These are phyloP conservation scores for Hemichromis elongatus DNA, from an alignment of 2,113 vertebrate species.

Conservation along the genomic window DNA sequence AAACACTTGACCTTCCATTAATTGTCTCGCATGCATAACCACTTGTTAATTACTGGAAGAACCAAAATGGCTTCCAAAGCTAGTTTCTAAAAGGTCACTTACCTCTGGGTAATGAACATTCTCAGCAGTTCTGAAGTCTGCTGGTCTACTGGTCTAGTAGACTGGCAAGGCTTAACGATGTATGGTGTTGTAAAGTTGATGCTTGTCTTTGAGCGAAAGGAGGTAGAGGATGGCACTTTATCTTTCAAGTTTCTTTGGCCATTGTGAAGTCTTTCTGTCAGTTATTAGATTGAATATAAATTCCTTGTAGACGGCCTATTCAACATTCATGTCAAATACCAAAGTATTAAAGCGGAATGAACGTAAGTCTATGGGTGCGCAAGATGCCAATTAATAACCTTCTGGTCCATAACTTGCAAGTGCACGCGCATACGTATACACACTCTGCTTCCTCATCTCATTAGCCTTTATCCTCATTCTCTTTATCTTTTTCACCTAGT, in stretches of 20 bases:
- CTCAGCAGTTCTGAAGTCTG: conserved; percentile 37
- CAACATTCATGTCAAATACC: conserved; percentile 40
- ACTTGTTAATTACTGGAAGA: conserved; percentile 70
- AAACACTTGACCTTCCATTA: conserved; percentile 71
- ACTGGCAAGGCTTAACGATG: conserved; percentile 1
- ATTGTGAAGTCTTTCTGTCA: conserved; percentile 25
- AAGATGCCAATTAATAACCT: conserved; percentile 63
- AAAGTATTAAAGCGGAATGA: conserved; percentile 18
- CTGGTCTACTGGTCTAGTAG: conserved; percentile 4
- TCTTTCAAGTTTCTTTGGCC: conserved; percentile 29
- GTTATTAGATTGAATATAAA: conserved; percentile 29
- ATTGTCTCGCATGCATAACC: conserved; percentile 68
- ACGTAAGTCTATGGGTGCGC: conserved; percentile 33
- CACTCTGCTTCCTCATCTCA: conserved; percentile 47
- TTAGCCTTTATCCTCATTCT: conserved; percentile 63
- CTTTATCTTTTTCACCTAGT: conserved; percentile 58
- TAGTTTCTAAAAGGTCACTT: conserved; percentile 68
- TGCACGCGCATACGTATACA: neutral
- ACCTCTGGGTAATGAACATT: conserved; percentile 58
- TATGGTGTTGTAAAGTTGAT: conserved; percentile 8
- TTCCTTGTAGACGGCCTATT: conserved; percentile 18
- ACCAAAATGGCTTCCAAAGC: conserved; percentile 64
- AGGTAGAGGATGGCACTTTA: neutral
- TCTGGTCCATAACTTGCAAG: conserved; percentile 30
- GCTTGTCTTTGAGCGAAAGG: neutral